Conservation (phyloP, 1,140 invertebrate species). For the Triops longicaudatus region DNA sequence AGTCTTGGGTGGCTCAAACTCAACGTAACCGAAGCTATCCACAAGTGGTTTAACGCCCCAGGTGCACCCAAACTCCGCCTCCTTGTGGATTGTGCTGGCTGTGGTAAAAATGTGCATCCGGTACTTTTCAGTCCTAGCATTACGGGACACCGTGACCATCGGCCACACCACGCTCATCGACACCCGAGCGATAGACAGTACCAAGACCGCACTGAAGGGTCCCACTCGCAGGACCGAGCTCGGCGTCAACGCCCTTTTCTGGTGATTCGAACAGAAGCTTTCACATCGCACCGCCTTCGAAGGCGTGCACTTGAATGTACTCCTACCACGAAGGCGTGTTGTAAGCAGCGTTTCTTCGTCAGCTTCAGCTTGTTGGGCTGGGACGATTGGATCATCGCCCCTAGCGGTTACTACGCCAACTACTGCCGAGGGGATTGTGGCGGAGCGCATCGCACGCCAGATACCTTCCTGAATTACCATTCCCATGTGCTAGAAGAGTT, state of each 20-base stretch:
- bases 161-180: background rate
- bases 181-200: constrained; percentile 23
- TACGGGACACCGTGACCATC: constrained; percentile 35
- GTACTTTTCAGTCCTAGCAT: constrained; percentile 50
- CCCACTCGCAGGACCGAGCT: constrained; percentile 33
- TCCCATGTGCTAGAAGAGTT: constrained; percentile 83
- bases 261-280: constrained; percentile 66
- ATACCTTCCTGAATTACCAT: constrained; percentile 76
- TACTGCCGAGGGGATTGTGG: constrained; percentile 81
- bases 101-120: constrained; percentile 48
- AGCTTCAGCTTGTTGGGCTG: constrained; percentile 82
- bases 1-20: constrained; percentile 75
- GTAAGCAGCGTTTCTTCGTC: constrained; percentile 83
- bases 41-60: constrained; percentile 37
- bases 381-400: constrained; percentile 92
- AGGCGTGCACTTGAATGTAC: constrained; percentile 73
- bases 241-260: constrained; percentile 64
- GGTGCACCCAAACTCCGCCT: constrained; percentile 55
- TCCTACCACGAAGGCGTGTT: constrained; percentile 65
- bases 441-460: constrained; percentile 61
- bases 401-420: constrained; percentile 78
- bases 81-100: constrained; percentile 72
- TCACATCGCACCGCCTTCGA: constrained; percentile 46
- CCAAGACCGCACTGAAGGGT: background rate
- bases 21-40: constrained; percentile 62